phyloP scores from a whole-genome alignment of 2,797 vertebrate genomes.

The Momotus momota region DNA sequence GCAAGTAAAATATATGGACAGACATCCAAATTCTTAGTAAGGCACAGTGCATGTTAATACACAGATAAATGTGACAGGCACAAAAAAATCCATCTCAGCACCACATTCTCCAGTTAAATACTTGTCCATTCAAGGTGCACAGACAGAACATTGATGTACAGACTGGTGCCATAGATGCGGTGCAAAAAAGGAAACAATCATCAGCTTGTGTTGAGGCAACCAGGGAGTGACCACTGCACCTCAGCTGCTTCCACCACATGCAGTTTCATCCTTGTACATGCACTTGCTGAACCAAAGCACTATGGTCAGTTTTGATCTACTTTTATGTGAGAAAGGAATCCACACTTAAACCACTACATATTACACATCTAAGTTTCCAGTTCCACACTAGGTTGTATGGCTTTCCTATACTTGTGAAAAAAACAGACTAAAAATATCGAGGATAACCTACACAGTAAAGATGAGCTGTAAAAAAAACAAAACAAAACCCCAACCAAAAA shows the following conservation, averaged over 20 bases:
- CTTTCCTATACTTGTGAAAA: not conserved
- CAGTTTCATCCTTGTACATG: not conserved
- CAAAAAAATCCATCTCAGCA: not conserved
- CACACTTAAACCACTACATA: not conserved
- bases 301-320: not conserved
- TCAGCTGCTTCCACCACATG: not conserved
- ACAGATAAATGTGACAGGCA: not conserved
- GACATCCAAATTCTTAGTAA: not conserved
- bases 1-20: not conserved
- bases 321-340: not conserved
- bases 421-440: not conserved
- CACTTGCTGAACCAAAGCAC: not conserved
- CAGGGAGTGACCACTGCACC: not conserved
- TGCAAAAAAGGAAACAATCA: not conserved
- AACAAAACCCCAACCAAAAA: no score
- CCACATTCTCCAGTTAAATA: not conserved
- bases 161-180: not conserved
- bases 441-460: not conserved
- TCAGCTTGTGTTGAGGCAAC: not conserved
- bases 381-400: not conserved
- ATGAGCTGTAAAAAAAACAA: not conserved
- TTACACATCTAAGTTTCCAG: not conserved
- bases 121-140: not conserved
- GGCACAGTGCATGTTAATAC: accelerated
- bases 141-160: not conserved